Evolutionary conservation across 2,113 vertebrate species (phyloP).

Genomic region (Mormyrus lacerda): DNA sequence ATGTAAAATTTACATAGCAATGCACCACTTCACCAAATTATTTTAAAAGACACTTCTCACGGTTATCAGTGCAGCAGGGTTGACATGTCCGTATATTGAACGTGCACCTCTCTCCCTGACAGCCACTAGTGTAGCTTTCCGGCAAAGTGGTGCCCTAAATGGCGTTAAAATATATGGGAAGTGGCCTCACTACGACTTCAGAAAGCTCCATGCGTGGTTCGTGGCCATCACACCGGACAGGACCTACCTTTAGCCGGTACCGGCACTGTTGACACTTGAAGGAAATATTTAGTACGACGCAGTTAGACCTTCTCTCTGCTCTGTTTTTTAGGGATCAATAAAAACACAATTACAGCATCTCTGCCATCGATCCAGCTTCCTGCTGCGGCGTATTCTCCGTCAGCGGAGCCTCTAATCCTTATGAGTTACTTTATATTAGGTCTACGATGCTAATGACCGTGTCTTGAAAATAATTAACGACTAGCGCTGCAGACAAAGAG

Average conservation of each 20-base stretch:
- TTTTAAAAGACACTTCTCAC: not conserved
- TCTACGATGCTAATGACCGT: conserved; percentile 19
- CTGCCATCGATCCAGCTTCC: conserved; percentile 25
- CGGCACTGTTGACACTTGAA: conserved; percentile 15
- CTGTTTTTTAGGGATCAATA: conserved; percentile 32
- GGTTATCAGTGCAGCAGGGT: not conserved
- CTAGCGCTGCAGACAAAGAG: conserved; percentile 2
- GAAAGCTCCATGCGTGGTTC: not conserved
- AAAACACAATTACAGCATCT: conserved; percentile 28
- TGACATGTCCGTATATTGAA: not conserved
- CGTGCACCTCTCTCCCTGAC: not conserved
- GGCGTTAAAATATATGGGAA: not conserved
- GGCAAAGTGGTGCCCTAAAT: not conserved
- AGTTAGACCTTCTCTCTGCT: conserved; percentile 9
- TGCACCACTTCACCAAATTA: not conserved
- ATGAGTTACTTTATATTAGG: conserved; percentile 26
- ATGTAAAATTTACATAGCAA: not conserved
- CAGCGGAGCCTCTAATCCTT: conserved; percentile 21
- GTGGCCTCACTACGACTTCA: not conserved
- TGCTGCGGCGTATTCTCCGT: conserved; percentile 4
- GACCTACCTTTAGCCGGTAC: not conserved
- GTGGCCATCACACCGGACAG: not conserved
- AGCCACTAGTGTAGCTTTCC: not conserved
- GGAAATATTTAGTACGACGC: conserved; percentile 11
- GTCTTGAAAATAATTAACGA: conserved; percentile 21